Conservation (phyloP, 2,113 vertebrate genomes). For the Phylloscopus whistleri region DNA sequence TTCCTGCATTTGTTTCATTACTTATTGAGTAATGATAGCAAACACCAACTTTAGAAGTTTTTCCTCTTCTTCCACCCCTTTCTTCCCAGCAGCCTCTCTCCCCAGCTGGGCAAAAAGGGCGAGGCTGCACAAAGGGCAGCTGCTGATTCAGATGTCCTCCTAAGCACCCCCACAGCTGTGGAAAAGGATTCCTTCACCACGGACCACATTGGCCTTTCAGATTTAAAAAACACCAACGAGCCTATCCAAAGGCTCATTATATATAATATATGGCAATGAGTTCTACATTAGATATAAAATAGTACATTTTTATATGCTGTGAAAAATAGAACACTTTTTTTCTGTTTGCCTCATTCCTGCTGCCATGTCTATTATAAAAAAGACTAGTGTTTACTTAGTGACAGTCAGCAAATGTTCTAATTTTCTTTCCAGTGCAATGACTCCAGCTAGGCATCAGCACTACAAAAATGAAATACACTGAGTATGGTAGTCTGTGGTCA, state of each 20-base stretch:
- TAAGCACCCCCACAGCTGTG: background rate
- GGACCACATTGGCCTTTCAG: background rate
- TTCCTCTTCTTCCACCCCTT: background rate
- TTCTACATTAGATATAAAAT: background rate
- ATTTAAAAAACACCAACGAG: background rate
- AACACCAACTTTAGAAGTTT: background rate
- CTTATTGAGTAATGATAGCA: background rate
- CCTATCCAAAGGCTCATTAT: background rate
- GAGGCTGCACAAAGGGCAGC: background rate
- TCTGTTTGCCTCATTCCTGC: background rate
- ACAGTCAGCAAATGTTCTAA: background rate
- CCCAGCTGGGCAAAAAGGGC: background rate
- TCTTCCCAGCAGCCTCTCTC: background rate
- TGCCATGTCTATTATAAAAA: background rate
- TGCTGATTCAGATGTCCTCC: background rate
- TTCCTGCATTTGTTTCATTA: background rate
- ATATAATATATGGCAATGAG: background rate
- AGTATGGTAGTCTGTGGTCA: background rate
- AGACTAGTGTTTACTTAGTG: background rate
- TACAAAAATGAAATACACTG: background rate
- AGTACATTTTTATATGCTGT: background rate
- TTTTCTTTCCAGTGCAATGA: background rate
- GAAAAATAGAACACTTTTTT: background rate
- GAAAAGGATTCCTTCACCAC: background rate
- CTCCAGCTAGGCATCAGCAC: background rate